Evolutionary conservation across 2,113 vertebrate genomes (phyloP).

Genomic region (Anser brachyrhynchus): DNA sequence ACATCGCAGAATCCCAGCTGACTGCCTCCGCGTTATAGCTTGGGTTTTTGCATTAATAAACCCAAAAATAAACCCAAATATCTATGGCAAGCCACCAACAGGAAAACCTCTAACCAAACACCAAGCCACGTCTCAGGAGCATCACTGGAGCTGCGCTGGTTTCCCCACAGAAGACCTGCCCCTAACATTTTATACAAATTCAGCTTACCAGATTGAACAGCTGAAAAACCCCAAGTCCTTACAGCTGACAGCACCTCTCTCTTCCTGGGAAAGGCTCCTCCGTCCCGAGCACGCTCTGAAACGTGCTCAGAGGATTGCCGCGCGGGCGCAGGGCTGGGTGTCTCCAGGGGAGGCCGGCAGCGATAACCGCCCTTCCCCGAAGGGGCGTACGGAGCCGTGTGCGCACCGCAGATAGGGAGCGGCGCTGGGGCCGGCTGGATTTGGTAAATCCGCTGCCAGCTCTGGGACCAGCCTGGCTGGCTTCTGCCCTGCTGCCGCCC

Average conservation of each 20-base stretch:
- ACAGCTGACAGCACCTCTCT: not conserved
- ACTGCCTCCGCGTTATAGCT: accelerated
- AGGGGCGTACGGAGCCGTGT: not conserved
- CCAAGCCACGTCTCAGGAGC: accelerated
- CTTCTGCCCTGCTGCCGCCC: not conserved
- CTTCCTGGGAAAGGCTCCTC: not conserved
- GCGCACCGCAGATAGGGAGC: not conserved
- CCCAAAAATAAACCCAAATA: not conserved
- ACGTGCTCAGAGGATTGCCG: not conserved
- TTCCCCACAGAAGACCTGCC: not conserved
- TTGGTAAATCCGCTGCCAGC: conserved; percentile 2
- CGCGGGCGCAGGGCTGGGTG: not conserved
- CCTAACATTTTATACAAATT: accelerated
- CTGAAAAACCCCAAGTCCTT: not conserved
- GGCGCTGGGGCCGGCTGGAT: not conserved
- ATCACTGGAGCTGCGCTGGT: not conserved
- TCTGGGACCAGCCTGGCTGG: accelerated
- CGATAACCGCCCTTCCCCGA: not conserved
- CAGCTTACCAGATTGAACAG: not conserved
- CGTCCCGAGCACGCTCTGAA: not conserved
- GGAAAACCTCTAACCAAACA: accelerated
- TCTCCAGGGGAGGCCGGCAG: not conserved
- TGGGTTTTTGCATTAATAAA: not conserved
- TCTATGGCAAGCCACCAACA: not conserved
- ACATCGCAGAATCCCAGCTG: accelerated